These are phyloP conservation scores for Oryctolagus cuniculus DNA, from an alignment of 2,113 vertebrate species.

Conservation along the genomic window DNA sequence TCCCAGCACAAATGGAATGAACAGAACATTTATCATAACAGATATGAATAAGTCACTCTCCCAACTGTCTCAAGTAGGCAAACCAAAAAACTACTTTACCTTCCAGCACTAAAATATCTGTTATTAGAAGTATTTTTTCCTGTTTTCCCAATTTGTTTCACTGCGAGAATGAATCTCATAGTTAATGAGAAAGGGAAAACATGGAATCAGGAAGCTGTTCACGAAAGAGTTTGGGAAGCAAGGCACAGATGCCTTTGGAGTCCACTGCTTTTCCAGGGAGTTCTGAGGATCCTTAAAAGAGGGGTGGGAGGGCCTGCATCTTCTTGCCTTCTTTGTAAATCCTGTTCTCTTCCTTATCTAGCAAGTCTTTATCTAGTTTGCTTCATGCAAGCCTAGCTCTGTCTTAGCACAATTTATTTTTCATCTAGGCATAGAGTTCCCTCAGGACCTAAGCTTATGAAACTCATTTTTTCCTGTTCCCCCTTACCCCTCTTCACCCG, in stretches of 20 bases:
- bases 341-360: not conserved
- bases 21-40: constrained; percentile 51
- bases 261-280: not conserved
- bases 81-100: constrained; percentile 48
- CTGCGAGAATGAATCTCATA: not conserved
- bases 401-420: constrained; percentile 53
- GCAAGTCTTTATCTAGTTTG: constrained; percentile 22
- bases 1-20: constrained; percentile 62
- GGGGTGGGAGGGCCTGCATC: not conserved
- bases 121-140: constrained; percentile 1
- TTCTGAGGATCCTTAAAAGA: not conserved
- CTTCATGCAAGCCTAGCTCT: constrained; percentile 56
- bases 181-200: constrained; percentile 43
- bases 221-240: not conserved
- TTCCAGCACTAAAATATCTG: constrained; percentile 44
- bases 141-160: constrained; percentile 29
- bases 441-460: constrained; percentile 40
- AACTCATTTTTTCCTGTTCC: not conserved
- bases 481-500: not conserved
- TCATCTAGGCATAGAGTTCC: not conserved
- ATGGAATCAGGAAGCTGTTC: not conserved
- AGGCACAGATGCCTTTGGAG: not conserved
- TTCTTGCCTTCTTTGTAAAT: not conserved
- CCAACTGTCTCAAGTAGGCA: constrained; percentile 37
- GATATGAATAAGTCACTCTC: constrained; percentile 55